A percentile compares a stretch with the other conserved stretches of the same genome.
Evolutionary conservation across 2,113 vertebrate species (phyloP).

Genomic region (Steatornis caripensis): DNA sequence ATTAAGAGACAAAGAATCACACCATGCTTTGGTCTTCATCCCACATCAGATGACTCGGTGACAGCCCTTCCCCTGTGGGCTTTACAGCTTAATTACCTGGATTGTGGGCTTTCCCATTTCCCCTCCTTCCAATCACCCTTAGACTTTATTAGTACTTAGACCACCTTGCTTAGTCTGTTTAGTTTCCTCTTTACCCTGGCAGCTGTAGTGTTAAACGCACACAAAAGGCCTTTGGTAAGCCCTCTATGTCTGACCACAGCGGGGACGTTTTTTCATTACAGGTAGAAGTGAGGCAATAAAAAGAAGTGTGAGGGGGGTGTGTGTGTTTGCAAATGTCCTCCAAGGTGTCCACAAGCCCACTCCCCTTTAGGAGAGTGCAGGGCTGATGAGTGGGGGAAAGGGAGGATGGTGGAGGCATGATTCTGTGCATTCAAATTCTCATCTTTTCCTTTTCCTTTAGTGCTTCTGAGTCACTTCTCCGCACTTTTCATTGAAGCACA

Average conservation of each 20-base stretch:
- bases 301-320: background rate
- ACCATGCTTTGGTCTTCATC: conserved; percentile 45
- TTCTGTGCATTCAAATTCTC: background rate
- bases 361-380: background rate
- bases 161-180: background rate
- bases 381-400: background rate
- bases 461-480: background rate
- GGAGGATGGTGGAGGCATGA: background rate
- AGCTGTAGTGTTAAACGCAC: conserved; percentile 18
- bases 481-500: background rate
- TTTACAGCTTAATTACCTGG: conserved; percentile 68
- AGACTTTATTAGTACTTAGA: conserved; percentile 46
- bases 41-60: conserved; percentile 57
- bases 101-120: conserved; percentile 34
- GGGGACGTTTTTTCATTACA: conserved; percentile 5
- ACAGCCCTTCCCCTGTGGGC: conserved; percentile 54
- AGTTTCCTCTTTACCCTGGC: background rate
- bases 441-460: background rate
- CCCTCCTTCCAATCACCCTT: background rate
- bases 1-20: conserved; percentile 51
- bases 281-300: conserved; percentile 13
- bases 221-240: conserved; percentile 2
- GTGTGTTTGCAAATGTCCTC: background rate
- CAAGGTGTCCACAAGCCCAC: background rate
- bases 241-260: background rate